Evolutionary conservation across 2,797 vertebrate genomes (phyloP).

Genomic region (Novumbra hubbsi): DNA sequence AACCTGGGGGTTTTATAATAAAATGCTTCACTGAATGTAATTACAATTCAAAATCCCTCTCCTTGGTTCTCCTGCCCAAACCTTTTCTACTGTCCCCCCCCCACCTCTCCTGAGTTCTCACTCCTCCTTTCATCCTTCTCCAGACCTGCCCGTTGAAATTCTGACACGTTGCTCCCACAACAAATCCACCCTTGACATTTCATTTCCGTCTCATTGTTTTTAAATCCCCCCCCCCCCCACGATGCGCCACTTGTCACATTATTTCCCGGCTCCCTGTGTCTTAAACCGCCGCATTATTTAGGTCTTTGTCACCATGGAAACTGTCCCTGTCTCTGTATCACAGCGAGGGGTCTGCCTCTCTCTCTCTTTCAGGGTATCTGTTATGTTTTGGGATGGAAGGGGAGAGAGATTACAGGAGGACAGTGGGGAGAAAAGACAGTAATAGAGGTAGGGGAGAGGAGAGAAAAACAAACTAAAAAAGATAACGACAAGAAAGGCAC

Average conservation of each 20-base stretch:
- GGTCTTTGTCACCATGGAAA: conserved; percentile 15
- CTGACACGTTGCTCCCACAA: background rate
- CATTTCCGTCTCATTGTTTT: conserved; percentile 3
- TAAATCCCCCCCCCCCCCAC: background rate
- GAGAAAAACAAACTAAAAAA: background rate
- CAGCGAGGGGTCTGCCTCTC: background rate
- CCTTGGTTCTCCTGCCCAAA: no score
- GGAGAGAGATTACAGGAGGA: background rate
- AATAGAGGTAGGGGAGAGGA: background rate
- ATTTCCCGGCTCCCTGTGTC: background rate
- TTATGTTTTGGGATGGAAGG: background rate
- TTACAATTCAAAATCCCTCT: conserved; percentile 1
- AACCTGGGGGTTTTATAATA: conserved; percentile 2
- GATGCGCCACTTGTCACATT: background rate
- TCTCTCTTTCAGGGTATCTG: background rate
- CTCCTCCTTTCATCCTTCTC: background rate
- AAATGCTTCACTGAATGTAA: conserved; percentile 1
- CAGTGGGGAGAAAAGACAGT: background rate
- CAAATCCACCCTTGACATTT: background rate
- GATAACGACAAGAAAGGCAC: conserved; percentile 1
- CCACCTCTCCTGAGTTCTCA: background rate
- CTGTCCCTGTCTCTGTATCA: background rate
- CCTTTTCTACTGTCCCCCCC: no score
- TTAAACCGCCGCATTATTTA: background rate
- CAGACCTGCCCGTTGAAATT: background rate